Percentiles rank a stretch among this genome's conserved stretches.
Conservation (phyloP, 1,140 invertebrate genomes). For the Drosophila repletoides region DNA sequence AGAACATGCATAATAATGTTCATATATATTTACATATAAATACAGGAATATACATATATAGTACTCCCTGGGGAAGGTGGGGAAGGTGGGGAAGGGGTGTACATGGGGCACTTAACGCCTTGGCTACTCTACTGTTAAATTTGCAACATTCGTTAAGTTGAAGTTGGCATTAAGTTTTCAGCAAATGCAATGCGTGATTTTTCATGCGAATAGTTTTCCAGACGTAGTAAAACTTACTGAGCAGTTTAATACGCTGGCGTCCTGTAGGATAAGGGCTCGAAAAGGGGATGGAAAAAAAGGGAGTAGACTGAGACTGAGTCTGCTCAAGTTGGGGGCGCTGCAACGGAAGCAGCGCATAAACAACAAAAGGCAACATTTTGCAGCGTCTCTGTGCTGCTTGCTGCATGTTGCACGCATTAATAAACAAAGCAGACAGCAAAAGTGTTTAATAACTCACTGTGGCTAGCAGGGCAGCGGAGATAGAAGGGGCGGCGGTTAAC, state of each 20-base stretch:
- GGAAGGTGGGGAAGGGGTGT: too few species aligned
- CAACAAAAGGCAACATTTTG: conserved; percentile 57
- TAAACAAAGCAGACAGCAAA: conserved; percentile 63
- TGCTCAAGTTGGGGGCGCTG: conserved; percentile 1
- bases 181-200: conserved; percentile 51
- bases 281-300: background rate
- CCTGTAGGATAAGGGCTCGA: background rate
- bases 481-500: too few species aligned
- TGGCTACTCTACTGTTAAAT: conserved; percentile 14
- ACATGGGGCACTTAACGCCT: conserved; percentile 15
- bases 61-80: too few species aligned
- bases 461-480: background rate
- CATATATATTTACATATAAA: too few species aligned
- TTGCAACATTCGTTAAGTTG: conserved; percentile 23
- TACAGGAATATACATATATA: conserved; percentile 6
- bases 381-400: conserved; percentile 38
- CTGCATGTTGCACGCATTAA: conserved; percentile 50
- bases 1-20: background rate
- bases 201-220: conserved; percentile 41
- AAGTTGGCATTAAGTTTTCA: conserved; percentile 41
- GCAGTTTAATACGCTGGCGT: conserved; percentile 43
- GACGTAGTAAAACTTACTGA: conserved; percentile 35
- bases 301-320: background rate
- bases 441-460: conserved; percentile 65
- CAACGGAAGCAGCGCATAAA: conserved; percentile 43